Base-by-base conservation (phyloP, 2,888 invertebrate species). In the Andrena camellia region DNA sequence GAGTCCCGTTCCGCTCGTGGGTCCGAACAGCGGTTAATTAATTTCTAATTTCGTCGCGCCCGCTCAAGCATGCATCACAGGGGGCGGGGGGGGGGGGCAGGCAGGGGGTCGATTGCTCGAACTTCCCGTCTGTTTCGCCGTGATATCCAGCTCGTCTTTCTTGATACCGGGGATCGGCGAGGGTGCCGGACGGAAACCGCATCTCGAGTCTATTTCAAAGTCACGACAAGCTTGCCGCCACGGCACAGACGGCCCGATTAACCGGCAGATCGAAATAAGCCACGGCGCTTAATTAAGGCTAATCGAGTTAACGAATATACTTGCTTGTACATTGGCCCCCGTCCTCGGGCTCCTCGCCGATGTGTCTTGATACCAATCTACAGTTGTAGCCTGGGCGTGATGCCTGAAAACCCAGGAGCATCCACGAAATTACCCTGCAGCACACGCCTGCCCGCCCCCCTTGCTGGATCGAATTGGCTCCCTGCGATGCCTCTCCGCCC, bases 291-390 rank as follows among this genome's bases (percentile, higher is more conserved):
- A 87, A 87, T 87, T 86, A 86, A 86, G 73, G 84, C 84, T 86
- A 87, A 87, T 87, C 86, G 86, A 86, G 86, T 87, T 87, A 87
- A 87, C 86, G 86, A 86, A 86, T 84, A 86, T 81, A 86, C 83
- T 80, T 78, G 86, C 68, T 42, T 72, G 71, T 74, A 84, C 74
- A 74, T 72, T 59, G 74, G 66, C 42, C 75, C 80, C 48, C 72
- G 31, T 23, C 48, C 35, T 42, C 69, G 54, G 67, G 67, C 29
- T 66, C 69, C 62, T 59, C 60, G 74, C 71, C 82, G 74, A 82
- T 84, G 83, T 82, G 78, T 84, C 83, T 84, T 84, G 83, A 84
- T 84, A 84, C 74, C 78, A 82, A 84, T 84, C 83, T 84, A 63
- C 75, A 84, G 78, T 75, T 66, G 68, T 71, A 68, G 59, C 54